These are phyloP conservation scores for Aphis craccivora DNA, from an alignment of 1,140 invertebrate species.

Conservation along the genomic window DNA sequence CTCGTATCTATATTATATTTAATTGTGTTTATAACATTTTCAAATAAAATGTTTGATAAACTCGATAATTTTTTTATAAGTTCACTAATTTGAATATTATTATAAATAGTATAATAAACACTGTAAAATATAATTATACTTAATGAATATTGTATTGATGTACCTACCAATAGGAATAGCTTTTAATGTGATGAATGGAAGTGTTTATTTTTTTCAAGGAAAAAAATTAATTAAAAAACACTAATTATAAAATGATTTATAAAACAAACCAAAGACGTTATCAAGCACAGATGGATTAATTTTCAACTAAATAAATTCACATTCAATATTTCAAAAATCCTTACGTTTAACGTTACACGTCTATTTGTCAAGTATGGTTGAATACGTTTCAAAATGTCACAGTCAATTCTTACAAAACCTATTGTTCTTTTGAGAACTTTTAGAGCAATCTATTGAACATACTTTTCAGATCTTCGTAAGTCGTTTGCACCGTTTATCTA, in stretches of 20 bases:
- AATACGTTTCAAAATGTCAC: slow-evolving; percentile 7
- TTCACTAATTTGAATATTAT: not conserved
- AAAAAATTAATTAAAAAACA: not conserved
- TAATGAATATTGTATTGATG: not conserved
- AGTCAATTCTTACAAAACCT: not conserved
- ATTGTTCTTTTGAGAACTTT: not conserved
- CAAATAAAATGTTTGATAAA: not conserved
- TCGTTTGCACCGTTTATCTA: not conserved
- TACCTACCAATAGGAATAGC: no score
- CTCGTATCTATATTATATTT: no score
- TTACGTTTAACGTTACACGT: not conserved
- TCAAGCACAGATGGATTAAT: not conserved
- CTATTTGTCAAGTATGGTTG: not conserved
- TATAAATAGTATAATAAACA: not conserved
- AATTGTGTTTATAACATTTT: not conserved
- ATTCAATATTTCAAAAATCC: not conserved
- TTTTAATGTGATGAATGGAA: not conserved
- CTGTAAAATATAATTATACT: not conserved
- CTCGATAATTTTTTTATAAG: not conserved
- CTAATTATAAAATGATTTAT: not conserved
- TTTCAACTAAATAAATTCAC: not conserved
- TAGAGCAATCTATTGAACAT: not conserved
- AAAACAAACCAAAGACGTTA: not conserved
- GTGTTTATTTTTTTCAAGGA: not conserved
- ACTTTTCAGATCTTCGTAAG: not conserved